A percentile compares a stretch with the other conserved stretches of the same genome.
These are phyloP conservation scores for Phoxinus dragarum DNA, from an alignment of 2,797 vertebrate species.

Conservation along the genomic window DNA sequence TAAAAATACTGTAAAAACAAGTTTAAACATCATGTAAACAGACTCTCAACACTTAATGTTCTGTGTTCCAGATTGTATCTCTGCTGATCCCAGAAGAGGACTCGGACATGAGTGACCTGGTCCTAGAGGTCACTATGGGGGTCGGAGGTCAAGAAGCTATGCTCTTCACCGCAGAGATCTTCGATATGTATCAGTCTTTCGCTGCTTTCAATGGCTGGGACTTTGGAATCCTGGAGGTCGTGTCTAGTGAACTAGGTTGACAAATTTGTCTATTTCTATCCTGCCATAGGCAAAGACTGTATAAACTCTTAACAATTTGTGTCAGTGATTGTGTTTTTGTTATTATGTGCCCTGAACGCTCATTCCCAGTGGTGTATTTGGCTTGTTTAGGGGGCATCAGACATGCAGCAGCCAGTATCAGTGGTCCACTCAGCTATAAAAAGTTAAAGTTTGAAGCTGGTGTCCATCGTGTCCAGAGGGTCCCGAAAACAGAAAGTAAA, in stretches of 20 bases:
- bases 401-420: conserved; percentile 87
- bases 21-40: not conserved
- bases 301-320: not conserved
- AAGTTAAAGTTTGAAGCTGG: conserved; percentile 94
- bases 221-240: conserved; percentile 90
- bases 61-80: conserved; percentile 82
- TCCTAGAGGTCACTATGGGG: conserved; percentile 93
- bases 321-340: not conserved
- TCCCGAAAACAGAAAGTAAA: conserved; percentile 94
- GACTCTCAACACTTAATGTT: not conserved
- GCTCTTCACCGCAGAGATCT: conserved; percentile 93
- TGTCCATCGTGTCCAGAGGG: conserved; percentile 94
- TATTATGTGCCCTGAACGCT: too few relatives aligned
- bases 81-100: conserved; percentile 90
- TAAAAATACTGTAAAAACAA: not conserved
- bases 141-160: conserved; percentile 97
- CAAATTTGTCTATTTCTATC: conserved; percentile 30
- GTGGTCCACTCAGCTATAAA: conserved; percentile 85
- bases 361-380: not conserved
- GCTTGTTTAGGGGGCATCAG: conserved; percentile 85
- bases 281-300: not conserved
- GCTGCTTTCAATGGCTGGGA: conserved; percentile 89
- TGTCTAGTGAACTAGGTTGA: conserved; percentile 89
- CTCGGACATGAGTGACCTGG: conserved; percentile 85
- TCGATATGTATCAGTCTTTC: conserved; percentile 93